A percentile compares a stretch with the other conserved stretches of the same genome.
phyloP scores from a whole-genome alignment of 2,113 vertebrate species.

The Phrynocephalus versicolor region DNA sequence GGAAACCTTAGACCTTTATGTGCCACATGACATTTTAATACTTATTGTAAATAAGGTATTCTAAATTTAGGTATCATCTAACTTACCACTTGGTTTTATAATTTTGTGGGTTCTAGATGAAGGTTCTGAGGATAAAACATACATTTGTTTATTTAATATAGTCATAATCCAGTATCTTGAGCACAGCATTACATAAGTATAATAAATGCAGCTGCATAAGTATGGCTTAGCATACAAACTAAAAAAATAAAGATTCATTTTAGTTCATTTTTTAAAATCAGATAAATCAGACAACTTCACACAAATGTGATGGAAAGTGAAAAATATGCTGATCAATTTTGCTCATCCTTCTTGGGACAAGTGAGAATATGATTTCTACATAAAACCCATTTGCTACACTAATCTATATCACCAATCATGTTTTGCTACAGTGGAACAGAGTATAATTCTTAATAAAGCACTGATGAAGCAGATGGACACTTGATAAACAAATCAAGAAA shows the following conservation, averaged over 20 bases:
- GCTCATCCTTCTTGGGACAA: too few species aligned
- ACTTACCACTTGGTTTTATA: slow-evolving; percentile 86
- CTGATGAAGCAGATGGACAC: too few species aligned
- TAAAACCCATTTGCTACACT: too few species aligned
- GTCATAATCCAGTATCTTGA: not conserved
- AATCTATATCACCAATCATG: not conserved
- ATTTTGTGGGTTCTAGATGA: slow-evolving; percentile 90
- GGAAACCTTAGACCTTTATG: not conserved
- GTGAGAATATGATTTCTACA: too few species aligned
- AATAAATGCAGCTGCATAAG: not conserved
- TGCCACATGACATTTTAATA: not conserved
- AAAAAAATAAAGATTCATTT: too few species aligned
- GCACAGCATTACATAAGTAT: not conserved
- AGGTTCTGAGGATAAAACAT: slow-evolving; percentile 81
- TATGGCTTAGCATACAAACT: not conserved
- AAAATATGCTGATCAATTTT: too few species aligned
- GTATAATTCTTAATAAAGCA: not conserved
- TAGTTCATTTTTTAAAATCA: too few species aligned
- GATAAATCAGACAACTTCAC: too few species aligned
- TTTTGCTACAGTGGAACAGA: not conserved
- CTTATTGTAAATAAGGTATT: not conserved
- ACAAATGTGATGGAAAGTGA: too few species aligned
- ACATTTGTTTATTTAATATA: not conserved
- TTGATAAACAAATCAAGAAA: too few species aligned
- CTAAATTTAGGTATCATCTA: not conserved